These are phyloP conservation scores for Rutpela maculata DNA, from an alignment of 2,888 invertebrate species.

Conservation along the genomic window DNA sequence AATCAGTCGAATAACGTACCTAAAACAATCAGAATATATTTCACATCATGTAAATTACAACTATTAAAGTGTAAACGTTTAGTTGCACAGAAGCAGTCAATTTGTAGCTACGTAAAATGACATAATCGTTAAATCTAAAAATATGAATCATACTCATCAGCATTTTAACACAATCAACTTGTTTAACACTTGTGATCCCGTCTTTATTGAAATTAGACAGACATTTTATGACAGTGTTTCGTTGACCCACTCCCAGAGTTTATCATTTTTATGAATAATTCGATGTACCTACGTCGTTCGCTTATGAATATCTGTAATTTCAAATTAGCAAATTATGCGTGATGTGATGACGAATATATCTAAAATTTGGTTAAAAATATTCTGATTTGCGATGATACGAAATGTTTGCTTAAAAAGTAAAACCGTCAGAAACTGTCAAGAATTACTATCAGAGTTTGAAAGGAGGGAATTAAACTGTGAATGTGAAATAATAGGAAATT, in stretches of 20 bases:
- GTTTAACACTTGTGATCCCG: slow-evolving; percentile 54
- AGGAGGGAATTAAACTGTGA: too few species aligned
- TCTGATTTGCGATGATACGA: not conserved
- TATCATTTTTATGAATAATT: not conserved
- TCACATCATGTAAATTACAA: not conserved
- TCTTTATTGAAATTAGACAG: slow-evolving; percentile 52
- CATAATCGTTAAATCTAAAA: slow-evolving; percentile 39
- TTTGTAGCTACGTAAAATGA: slow-evolving; percentile 4
- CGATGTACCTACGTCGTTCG: not conserved
- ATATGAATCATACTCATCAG: slow-evolving; percentile 51
- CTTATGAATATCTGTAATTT: too few species aligned
- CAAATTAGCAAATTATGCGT: too few species aligned
- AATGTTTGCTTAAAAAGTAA: too few species aligned
- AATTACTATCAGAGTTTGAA: too few species aligned
- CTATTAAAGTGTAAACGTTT: not conserved
- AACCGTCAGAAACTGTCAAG: too few species aligned
- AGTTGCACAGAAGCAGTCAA: not conserved
- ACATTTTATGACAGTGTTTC: slow-evolving; percentile 30
- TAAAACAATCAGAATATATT: not conserved
- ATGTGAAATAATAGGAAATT: too few species aligned
- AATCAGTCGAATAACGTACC: not conserved
- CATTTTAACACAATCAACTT: slow-evolving; percentile 57
- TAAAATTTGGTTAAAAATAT: not conserved
- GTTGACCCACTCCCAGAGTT: slow-evolving; percentile 16
- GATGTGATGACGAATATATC: not conserved